These are phyloP conservation scores for Malthinus seriepunctatus DNA, from an alignment of 2,888 invertebrate genomes.

Conservation along the genomic window DNA sequence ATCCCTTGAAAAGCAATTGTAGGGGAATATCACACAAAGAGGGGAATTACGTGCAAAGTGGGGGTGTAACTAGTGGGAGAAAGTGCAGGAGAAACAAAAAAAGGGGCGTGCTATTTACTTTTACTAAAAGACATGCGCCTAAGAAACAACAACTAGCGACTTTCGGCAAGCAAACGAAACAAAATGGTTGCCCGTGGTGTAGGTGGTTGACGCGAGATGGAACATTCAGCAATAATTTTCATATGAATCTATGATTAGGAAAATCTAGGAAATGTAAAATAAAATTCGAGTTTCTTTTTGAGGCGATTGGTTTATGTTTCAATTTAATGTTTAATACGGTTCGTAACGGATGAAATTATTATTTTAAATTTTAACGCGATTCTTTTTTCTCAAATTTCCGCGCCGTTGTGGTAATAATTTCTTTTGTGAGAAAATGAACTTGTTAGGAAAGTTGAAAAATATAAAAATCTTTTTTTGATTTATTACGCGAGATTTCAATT, in stretches of 20 bases:
- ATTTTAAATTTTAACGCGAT: too few species aligned
- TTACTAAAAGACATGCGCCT: slow-evolving; percentile 60
- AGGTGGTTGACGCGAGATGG: slow-evolving; percentile 52
- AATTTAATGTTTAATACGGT: too few species aligned
- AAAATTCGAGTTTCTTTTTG: too few species aligned
- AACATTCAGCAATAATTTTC: slow-evolving; percentile 38
- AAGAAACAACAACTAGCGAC: slow-evolving; percentile 50
- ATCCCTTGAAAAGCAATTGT: slow-evolving; percentile 35
- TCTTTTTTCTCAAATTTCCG: too few species aligned
- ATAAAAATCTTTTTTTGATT: slow-evolving; percentile 26
- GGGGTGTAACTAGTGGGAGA: slow-evolving; percentile 36
- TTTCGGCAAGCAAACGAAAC: slow-evolving; percentile 58
- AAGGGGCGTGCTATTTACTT: slow-evolving; percentile 47
- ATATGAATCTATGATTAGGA: slow-evolving; percentile 22
- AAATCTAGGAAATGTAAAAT: too few species aligned
- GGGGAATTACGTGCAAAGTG: slow-evolving; percentile 32
- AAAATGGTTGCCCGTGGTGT: slow-evolving; percentile 61
- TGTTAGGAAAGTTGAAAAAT: slow-evolving; percentile 17
- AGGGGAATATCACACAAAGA: slow-evolving; percentile 33
- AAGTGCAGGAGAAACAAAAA: slow-evolving; percentile 38
- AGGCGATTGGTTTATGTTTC: too few species aligned
- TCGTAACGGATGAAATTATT: too few species aligned
- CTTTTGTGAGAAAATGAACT: background rate
- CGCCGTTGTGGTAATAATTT: too few species aligned
- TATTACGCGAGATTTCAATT: slow-evolving; percentile 31